A percentile compares a stretch with the other conserved stretches of the same genome.
Conservation (phyloP, 92 coral and sea anemone species). For the Palythoa caribaeorum region DNA sequence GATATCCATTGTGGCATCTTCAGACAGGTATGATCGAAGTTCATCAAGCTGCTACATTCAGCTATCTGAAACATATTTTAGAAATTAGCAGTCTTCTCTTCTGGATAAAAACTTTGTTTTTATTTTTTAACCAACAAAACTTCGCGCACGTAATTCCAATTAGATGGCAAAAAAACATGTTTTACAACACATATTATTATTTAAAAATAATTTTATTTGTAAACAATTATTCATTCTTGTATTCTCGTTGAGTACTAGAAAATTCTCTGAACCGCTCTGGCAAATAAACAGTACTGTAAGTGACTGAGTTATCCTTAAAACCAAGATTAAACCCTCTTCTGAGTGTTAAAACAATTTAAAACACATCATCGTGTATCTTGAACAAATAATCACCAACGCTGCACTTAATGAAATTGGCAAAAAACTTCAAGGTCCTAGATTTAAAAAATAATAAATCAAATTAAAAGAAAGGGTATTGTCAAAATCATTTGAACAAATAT, state of each 20-base stretch:
- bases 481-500: too few relatives aligned
- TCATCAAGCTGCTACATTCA: conserved; percentile 59
- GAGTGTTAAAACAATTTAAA: conserved; percentile 22
- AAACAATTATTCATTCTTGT: conserved; percentile 26
- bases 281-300: conserved; percentile 29
- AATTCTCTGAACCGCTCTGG: conserved; percentile 19
- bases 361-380: conserved; percentile 23
- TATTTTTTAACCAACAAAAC: too few relatives aligned
- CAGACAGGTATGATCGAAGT: conserved; percentile 56
- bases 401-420: conserved; percentile 25
- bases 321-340: conserved; percentile 23
- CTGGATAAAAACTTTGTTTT: too few relatives aligned
- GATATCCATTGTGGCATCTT: conserved; percentile 69
- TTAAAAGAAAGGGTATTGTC: too few relatives aligned
- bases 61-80: conserved; percentile 66
- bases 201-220: conserved; percentile 29
- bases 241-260: conserved; percentile 27
- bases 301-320: conserved; percentile 22
- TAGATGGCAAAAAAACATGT: too few relatives aligned
- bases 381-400: conserved; percentile 30
- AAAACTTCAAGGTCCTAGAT: not conserved
- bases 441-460: too few relatives aligned
- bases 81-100: too few relatives aligned
- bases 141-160: too few relatives aligned
- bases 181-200: too few relatives aligned